Percentiles rank a stretch among this genome's conserved stretches.
These are phyloP conservation scores for Barbus barbus DNA, from an alignment of 2,113 vertebrate species.

Conservation along the genomic window DNA sequence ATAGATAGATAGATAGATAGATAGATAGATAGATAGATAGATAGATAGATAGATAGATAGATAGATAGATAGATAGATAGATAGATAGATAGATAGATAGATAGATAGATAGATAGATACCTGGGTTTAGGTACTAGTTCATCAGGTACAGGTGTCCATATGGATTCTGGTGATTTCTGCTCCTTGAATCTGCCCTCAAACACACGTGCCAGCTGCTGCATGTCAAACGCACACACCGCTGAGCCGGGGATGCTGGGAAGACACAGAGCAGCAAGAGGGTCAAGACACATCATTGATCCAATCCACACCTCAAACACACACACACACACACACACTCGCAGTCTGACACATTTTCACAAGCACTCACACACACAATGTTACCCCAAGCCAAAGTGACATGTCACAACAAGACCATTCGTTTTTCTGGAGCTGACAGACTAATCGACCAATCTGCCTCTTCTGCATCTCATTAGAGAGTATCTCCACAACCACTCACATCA, in stretches of 20 bases:
- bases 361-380: neutral
- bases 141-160: constrained; percentile 93
- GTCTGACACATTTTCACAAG: neutral
- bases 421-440: constrained; percentile 17
- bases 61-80: neutral
- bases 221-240: constrained; percentile 94
- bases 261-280: constrained; percentile 41
- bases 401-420: neutral
- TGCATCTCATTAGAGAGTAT: constrained; percentile 24
- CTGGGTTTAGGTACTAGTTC: constrained; percentile 91
- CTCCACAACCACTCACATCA: neutral
- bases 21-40: neutral
- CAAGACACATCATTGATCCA: constrained; percentile 39
- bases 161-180: constrained; percentile 93
- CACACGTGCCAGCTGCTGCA: constrained; percentile 87
- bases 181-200: constrained; percentile 95
- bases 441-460: constrained; percentile 11
- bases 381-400: neutral
- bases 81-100: neutral
- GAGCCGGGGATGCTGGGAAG: constrained; percentile 89
- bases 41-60: neutral
- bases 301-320: constrained; percentile 29
- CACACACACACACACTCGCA: neutral
- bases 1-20: neutral
- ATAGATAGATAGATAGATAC: constrained; percentile 64